phyloP scores from a whole-genome alignment of 1,140 invertebrate species.

The Arion vulgaris region DNA sequence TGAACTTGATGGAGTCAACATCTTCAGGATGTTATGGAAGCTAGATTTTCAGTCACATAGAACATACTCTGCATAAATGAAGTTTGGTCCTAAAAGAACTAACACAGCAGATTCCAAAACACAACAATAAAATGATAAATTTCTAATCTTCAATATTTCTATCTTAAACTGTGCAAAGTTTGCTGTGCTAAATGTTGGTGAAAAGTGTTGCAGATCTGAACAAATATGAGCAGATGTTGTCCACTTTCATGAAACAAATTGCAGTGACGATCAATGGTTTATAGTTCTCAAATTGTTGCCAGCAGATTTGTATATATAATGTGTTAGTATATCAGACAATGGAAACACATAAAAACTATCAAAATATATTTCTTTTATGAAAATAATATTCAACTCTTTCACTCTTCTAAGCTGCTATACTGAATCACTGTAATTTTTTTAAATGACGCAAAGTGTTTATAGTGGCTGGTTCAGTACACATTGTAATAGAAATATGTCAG shows the following conservation, averaged over 20 bases:
- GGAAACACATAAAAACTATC: neutral
- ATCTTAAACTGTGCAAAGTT: too few relatives aligned
- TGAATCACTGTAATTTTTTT: too few relatives aligned
- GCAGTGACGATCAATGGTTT: neutral
- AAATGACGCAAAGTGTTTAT: too few relatives aligned
- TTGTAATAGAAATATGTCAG: too few relatives aligned
- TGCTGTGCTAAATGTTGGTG: neutral
- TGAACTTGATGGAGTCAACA: too few relatives aligned
- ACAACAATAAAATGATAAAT: neutral
- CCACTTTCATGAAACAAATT: neutral
- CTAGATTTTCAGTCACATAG: neutral
- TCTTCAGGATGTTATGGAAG: neutral
- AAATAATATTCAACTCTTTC: too few relatives aligned
- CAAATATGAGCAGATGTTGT: neutral
- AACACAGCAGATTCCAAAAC: neutral
- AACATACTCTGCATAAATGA: neutral
- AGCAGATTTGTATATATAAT: neutral
- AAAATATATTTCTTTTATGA: neutral
- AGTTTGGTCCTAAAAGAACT: neutral
- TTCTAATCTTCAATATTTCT: too few relatives aligned
- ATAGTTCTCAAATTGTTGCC: neutral
- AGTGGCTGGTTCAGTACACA: too few relatives aligned
- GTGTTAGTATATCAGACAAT: constrained; percentile 2
- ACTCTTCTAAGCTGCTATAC: too few relatives aligned
- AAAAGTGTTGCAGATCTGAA: neutral